Evolutionary conservation across 2,113 vertebrate genomes (phyloP), one percentile per base, ranked within the genome.

Genomic region (Phylloscopus trochilus): DNA sequence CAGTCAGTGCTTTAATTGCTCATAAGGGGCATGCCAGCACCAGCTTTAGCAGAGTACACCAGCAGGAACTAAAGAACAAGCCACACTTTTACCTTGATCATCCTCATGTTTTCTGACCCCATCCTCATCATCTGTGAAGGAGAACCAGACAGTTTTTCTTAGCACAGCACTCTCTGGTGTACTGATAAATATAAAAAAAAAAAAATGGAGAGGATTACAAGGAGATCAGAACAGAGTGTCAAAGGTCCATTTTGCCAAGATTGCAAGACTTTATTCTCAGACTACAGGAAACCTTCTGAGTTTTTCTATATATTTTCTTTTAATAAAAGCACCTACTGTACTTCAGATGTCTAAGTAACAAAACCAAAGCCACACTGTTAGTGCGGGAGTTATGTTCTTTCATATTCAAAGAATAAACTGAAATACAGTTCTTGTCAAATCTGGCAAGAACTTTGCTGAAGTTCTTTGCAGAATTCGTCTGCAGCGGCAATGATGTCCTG

Each of bases 241-340:
- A 77, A 78, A 91, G 27, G 6, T 59, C 52, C 67, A 1, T 72
- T 85, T 58, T 62, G 26, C 22, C 16, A 60, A 41, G 51, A 53
- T 28, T 83, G 56, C 7, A 64, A 75, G 12, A 51, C 13, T 52
- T 82, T 62, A 27, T 87, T 90, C 26, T 86, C 44, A 43, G 70
- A 60, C 27, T 27, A 56, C 9, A 87, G 75, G 67, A 84, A 90
- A 28, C 60, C 6, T 89, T 94, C 72, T 66, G 33, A 39, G 18
- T n/a, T 58, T 93, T 97, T 90, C 43, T 89, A n/a, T 30, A 13
- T 95, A 95, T 90, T 83, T 95, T 53, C 58, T 95, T 91, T 78
- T 95, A 96, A 89, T 79, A 44, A 90, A 90, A 47, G 59, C 30
- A 52, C 37, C 47, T 94, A 76, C 46, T 51, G 20, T 77, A 83